phyloP scores from a whole-genome alignment of 1,140 invertebrate species.

The Drosophila auraria region DNA sequence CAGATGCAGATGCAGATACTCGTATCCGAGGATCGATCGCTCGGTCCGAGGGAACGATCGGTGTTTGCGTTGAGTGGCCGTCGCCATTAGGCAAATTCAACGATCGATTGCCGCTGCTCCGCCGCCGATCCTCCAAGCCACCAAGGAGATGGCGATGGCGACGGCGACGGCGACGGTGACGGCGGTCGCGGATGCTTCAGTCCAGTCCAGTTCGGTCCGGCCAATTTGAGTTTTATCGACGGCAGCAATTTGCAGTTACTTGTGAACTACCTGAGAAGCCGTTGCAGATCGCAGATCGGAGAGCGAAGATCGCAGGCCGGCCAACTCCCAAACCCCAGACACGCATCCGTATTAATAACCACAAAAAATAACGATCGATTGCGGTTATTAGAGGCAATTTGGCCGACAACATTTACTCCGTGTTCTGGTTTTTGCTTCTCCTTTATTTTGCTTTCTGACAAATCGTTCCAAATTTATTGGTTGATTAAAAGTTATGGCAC shows the following conservation, averaged over 20 bases:
- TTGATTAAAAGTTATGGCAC: constrained; percentile 83
- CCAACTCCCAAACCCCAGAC: constrained; percentile 39
- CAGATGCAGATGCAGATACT: constrained; percentile 43
- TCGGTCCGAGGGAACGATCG: constrained; percentile 37
- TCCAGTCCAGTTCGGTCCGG: constrained; percentile 8
- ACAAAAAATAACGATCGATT: constrained; percentile 84
- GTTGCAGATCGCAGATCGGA: constrained; percentile 56
- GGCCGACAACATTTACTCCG: constrained; percentile 70
- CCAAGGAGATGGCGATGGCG: background rate
- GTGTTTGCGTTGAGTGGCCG: constrained; percentile 81
- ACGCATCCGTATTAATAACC: constrained; percentile 77
- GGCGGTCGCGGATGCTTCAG: constrained; percentile 60
- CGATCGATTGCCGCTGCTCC: constrained; percentile 68
- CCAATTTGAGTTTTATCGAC: constrained; percentile 81
- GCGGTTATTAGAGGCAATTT: constrained; percentile 84
- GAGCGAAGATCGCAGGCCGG: constrained; percentile 24
- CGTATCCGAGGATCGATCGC: constrained; percentile 44
- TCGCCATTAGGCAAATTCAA: constrained; percentile 83
- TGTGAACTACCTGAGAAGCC: constrained; percentile 85
- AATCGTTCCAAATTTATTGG: constrained; percentile 80
- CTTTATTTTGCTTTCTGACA: constrained; percentile 58
- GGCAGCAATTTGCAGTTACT: constrained; percentile 84
- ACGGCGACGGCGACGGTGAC: no score
- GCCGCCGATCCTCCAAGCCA: background rate
- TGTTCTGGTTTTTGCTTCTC: constrained; percentile 17